Percentiles rank a stretch among this genome's conserved stretches.
Conservation (phyloP, 2,113 vertebrate genomes). For the Callospermophilus lateralis region DNA sequence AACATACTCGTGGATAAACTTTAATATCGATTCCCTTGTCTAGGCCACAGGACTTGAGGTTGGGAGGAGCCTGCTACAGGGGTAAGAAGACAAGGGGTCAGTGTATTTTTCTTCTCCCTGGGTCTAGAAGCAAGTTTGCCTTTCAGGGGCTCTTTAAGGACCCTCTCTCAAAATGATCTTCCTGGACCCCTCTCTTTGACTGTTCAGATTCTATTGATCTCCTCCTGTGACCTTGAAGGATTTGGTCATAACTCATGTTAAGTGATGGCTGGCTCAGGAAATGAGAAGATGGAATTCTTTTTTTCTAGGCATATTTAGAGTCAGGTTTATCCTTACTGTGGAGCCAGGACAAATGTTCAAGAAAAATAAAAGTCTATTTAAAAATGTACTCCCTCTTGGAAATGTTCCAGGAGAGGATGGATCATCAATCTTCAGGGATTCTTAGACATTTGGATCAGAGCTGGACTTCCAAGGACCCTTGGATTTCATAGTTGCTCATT, state of each 20-base stretch:
- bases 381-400: neutral
- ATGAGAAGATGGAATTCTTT: neutral
- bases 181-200: neutral
- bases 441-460: neutral
- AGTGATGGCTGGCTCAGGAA: neutral
- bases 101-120: neutral
- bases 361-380: neutral
- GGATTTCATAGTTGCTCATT: too few relatives aligned
- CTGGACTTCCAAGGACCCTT: neutral
- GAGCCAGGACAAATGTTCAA: neutral
- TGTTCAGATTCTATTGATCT: neutral
- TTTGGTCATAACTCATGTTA: neutral
- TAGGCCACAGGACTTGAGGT: neutral
- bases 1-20: neutral
- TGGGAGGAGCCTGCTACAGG: neutral
- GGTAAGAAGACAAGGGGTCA: neutral
- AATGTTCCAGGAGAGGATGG: neutral
- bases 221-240: constrained; percentile 11
- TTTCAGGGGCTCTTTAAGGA: neutral
- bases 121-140: neutral
- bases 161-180: neutral
- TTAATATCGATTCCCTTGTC: neutral
- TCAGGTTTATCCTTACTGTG: neutral
- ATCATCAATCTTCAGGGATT: neutral
- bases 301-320: neutral